Conservation (phyloP, 2,797 vertebrate species). For the Galago senegalensis region DNA sequence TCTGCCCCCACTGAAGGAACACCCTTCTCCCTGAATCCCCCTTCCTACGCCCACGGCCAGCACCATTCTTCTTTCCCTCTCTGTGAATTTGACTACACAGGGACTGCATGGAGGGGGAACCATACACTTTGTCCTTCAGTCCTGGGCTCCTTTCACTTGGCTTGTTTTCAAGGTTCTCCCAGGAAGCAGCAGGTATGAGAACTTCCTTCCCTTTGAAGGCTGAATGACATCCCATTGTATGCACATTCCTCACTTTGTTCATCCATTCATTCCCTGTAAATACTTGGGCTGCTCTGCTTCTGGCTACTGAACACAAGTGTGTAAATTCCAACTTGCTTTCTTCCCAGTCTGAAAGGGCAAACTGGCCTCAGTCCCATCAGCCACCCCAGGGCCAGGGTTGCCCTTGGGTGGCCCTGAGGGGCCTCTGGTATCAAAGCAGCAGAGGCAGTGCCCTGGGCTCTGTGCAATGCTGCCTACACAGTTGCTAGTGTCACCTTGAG, state of each 20-base stretch:
- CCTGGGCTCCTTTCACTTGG: neutral
- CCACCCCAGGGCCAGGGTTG: neutral
- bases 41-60: rapidly evolving
- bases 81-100: neutral
- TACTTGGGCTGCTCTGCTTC: neutral
- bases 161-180: neutral
- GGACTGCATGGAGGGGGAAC: neutral
- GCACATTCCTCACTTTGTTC: neutral
- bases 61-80: neutral
- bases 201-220: neutral
- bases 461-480: neutral
- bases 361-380: neutral
- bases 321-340: neutral
- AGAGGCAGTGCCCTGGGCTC: neutral
- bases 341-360: neutral
- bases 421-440: neutral
- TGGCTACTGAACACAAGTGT: neutral
- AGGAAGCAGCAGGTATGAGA: rapidly evolving
- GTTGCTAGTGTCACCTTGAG: neutral
- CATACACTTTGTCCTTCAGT: neutral
- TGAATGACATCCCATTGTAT: rapidly evolving
- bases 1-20: neutral
- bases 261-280: neutral
- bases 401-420: neutral
- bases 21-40: no score